Base-by-base conservation (phyloP, 1,140 invertebrate genomes). In the Lucilia cuprina region DNA sequence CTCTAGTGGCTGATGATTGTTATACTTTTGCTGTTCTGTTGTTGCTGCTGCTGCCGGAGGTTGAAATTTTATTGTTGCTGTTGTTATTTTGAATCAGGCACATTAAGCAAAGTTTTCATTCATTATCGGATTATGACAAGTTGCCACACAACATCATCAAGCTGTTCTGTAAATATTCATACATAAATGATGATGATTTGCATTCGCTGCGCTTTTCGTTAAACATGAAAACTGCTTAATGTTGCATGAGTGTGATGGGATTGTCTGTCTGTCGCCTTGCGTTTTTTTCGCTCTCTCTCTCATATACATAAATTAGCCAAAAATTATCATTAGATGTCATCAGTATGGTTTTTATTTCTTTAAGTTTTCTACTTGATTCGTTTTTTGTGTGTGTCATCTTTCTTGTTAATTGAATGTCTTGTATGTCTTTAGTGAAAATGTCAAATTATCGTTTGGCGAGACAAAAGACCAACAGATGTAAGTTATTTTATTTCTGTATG, bases 401-500 rank as follows among this genome's bases (percentile, higher is more conserved):
- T 70, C 50, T 60, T 21, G 65, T 70, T 70, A 82, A 82, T 55
- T 82, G 50, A 80, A 70, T 70, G 65, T 80, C 41, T 80, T 80
- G 41, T 49, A 80, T 80, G 77, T 80, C 77, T 80, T 80, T 80
- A 80, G 77, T 80, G 77, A 80, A 70, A 78, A 80, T 80, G 77
- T 80, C 77, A 80, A 80, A 80, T 80, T 80, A 80, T 80, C 77
- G 41, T 49, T 50, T 49, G 41, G 65, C 41, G 41, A 80, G 77
- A 80, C 77, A 80, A 80, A 80, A 80, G 77, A 80, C 77, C 25
- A 80, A 80, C 77, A 80, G 77, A 80, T 80, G 77, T 80, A 80
- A 49, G 41, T 21, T 80, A 19, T 80, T 80, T 80, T 70, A 17
- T n/a, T 60, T 60, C 14, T 17, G 14, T 60, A 17, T n/a, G 55